Base-by-base conservation (phyloP, 2,797 vertebrate genomes). In the Lepilemur ruficaudatus region DNA sequence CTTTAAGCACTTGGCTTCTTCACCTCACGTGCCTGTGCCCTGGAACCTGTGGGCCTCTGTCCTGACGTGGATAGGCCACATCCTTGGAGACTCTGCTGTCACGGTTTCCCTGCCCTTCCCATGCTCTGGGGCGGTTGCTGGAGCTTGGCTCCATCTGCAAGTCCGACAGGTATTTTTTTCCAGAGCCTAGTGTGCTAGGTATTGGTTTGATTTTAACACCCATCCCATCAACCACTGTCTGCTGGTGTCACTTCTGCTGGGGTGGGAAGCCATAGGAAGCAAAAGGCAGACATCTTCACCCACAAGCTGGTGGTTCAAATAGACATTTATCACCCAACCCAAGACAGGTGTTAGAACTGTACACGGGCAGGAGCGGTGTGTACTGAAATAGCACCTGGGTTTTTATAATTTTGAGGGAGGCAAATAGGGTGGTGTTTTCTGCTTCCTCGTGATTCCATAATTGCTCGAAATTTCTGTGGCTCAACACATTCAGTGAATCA, bases 401-500 rank as follows among this genome's bases (percentile, higher is more conserved):
- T 76, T 91, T 59, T 91, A 78, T 59, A 65, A n/a, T 86, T 88
- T 75, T 57, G 93, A 86, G 65, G 67, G 43, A 92, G 79, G 85
- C 15, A 57, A 72, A 52, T n/a, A 38, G 80, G 87, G 46, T 17
- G 1, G 30, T 79, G 11, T 86, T 85, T 96, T 80, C 94, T 80
- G 81, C 50, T 67, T 90, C 35, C 81, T 84, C 17, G 23, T 41
- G 80, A 90, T 61, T 86, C 96, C 63, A 10, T 92, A 85, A 96
- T 41, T 78, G 75, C 30, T 82, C 94, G 85, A 94, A 94, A 84
- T 95, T 91, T 93, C 28, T 65, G 76, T 83, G 85, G 69, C 80
- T 94, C 65, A 48, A 82, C 52, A 79, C 43, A 59, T 59, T 91
- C 20, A 72, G 78, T 76, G 89, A 98, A 46, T 95, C 69, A 85